Percentiles rank a stretch among this genome's conserved stretches.
phyloP scores from a whole-genome alignment of 2,888 invertebrate species.

The Tetramorium bicarinatum region DNA sequence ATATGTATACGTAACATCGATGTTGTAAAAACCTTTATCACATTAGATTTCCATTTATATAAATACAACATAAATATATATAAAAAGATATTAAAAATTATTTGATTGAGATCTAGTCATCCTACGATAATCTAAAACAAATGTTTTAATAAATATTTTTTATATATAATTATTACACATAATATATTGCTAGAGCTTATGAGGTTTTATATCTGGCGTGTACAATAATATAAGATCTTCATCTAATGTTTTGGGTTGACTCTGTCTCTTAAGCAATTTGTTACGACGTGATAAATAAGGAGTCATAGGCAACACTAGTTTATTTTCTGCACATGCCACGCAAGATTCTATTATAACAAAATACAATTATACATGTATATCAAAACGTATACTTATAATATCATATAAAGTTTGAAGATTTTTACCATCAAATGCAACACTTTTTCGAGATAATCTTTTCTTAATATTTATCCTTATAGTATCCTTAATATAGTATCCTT shows the following conservation, averaged over 20 bases:
- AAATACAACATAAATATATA: slow-evolving; percentile 14
- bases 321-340: slow-evolving; percentile 58
- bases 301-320: slow-evolving; percentile 67
- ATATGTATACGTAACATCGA: not conserved
- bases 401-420: slow-evolving; percentile 13
- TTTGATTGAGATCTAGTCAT: slow-evolving; percentile 58
- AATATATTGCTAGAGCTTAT: slow-evolving; percentile 60
- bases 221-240: slow-evolving; percentile 64
- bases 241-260: slow-evolving; percentile 19
- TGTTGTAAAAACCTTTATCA: not conserved
- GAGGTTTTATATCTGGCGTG: slow-evolving; percentile 51
- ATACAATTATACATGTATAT: not conserved
- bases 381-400: not conserved
- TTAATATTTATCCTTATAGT: too few relatives aligned
- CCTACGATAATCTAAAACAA: slow-evolving; percentile 66
- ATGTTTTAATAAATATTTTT: slow-evolving; percentile 12
- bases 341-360: slow-evolving; percentile 70
- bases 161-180: not conserved
- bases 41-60: not conserved
- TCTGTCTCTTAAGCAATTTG: slow-evolving; percentile 24
- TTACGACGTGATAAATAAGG: slow-evolving; percentile 65
- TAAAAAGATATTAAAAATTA: slow-evolving; percentile 2
- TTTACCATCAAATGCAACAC: slow-evolving; percentile 73
- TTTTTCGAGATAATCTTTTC: slow-evolving; percentile 69
- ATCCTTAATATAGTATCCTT: too few relatives aligned